Conservation (phyloP, 2,888 invertebrate species). For the Cephus spinipes region DNA sequence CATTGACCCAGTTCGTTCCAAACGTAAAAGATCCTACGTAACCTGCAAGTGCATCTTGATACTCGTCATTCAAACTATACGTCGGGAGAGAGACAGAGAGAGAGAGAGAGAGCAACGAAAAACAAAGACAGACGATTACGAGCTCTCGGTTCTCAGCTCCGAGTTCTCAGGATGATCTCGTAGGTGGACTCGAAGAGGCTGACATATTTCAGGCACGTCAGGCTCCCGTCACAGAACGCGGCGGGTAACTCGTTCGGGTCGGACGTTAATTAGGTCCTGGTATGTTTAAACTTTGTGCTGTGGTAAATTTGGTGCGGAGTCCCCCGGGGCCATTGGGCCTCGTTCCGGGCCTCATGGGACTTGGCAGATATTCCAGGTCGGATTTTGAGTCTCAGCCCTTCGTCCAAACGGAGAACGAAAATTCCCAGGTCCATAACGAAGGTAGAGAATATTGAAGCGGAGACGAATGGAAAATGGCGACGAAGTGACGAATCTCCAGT, state of each 20-base stretch:
- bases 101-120: background rate
- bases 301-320: constrained; percentile 12
- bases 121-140: background rate
- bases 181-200: background rate
- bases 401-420: background rate
- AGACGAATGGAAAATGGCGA: background rate
- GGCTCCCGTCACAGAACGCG: constrained; percentile 23
- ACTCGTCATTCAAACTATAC: background rate
- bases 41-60: background rate
- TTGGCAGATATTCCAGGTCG: constrained; percentile 15
- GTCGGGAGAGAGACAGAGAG: background rate
- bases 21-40: background rate
- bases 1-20: background rate
- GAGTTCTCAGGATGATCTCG: background rate
- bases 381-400: constrained; percentile 4
- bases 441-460: background rate
- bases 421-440: background rate
- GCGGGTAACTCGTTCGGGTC: constrained; percentile 37
- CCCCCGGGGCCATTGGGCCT: constrained; percentile 9
- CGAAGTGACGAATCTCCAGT: background rate
- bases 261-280: constrained; percentile 40
- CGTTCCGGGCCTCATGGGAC: background rate
- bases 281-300: constrained; percentile 37
- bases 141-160: background rate
- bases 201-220: constrained; percentile 8